Evolutionary conservation across 2,113 vertebrate genomes (phyloP), one percentile per base, ranked within the genome.

Genomic region (Chaetorhynchus papuensis): DNA sequence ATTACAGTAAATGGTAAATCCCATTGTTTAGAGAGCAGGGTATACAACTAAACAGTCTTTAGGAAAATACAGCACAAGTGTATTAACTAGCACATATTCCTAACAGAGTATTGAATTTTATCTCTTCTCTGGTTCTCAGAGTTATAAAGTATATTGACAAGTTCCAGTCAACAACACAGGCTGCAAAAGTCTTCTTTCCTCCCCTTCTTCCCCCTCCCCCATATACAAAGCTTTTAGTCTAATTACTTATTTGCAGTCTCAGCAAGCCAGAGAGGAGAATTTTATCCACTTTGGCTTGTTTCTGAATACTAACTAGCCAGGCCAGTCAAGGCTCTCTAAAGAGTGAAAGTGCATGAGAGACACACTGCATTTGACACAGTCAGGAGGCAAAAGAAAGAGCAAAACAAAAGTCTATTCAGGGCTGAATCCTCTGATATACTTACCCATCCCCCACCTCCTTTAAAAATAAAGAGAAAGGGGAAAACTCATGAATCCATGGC

Each of bases 331-430:
- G 96, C 97, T 97, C 97, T 98, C 97, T 98, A 98, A 98, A 97
- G 97, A 98, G 95, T 97, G 96, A 97, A 98, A 98, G 98, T 98
- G 97, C 97, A 97, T 97, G 97, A 98, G 98, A 98, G 98, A 98
- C 98, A 98, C 98, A 98, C 93, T 97, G 98, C 98, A 98, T 98
- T 98, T 98, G 98, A 99, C 98, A 98, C 98, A 99, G 98, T 99
- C 98, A 98, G 98, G 98, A 98, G 96, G 98, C 97, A 98, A 98
- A 98, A 98, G 98, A 99, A 99, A 98, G 98, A 98, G 98, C 96
- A 98, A 98, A 98, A 99, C 98, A 99, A 99, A 99, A 98, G 99
- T 99, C 98, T 98, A 99, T 99, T 99, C 99, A 99, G 94, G 95
- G 95, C 97, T 90, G 96, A 98, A 97, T 97, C 97, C 97, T 98